These are phyloP conservation scores for Tricholaema leucomelas DNA, from an alignment of 2,113 vertebrate species.

Conservation along the genomic window DNA sequence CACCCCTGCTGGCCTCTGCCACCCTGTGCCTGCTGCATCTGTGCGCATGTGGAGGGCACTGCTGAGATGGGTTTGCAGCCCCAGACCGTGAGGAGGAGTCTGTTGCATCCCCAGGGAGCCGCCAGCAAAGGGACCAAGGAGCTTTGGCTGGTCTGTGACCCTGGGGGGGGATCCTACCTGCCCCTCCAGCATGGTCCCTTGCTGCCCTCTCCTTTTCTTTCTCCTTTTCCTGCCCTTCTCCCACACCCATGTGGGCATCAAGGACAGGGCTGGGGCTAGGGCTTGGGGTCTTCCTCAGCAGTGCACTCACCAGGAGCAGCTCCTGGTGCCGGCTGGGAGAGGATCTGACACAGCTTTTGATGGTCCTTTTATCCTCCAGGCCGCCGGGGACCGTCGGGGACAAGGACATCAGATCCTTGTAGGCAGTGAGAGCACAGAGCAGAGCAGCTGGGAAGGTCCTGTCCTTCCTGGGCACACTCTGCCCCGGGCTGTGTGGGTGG, in stretches of 20 bases:
- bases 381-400: rapidly evolving
- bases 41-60: too few relatives aligned
- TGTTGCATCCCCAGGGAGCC: neutral
- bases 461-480: neutral
- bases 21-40: rapidly evolving
- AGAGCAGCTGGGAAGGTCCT: neutral
- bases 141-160: neutral
- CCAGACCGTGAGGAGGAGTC: rapidly evolving
- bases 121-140: neutral
- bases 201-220: neutral
- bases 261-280: neutral
- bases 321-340: neutral
- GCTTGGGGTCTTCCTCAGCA: neutral
- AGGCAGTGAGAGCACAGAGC: neutral
- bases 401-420: neutral
- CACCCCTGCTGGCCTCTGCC: rapidly evolving
- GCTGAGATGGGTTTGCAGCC: neutral
- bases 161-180: rapidly evolving
- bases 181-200: rapidly evolving
- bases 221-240: neutral
- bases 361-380: neutral
- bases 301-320: neutral
- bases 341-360: neutral
- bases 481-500: too few relatives aligned
- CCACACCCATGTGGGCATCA: neutral